Evolutionary conservation across 2,888 invertebrate genomes (phyloP).

Genomic region (Orthosia gracilis): DNA sequence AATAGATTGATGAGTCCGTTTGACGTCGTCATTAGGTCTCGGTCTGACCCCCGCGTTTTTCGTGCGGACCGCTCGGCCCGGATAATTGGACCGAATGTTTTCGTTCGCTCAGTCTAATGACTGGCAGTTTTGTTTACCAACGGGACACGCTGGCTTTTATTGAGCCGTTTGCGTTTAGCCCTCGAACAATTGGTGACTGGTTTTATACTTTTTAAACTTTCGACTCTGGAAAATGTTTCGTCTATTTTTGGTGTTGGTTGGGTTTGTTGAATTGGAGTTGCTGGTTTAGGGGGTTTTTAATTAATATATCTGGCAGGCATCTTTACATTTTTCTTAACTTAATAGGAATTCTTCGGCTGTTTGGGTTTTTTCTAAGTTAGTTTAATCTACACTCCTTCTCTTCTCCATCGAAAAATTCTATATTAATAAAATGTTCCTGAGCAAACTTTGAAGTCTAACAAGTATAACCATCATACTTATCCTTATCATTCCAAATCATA

Average conservation of each 20-base stretch:
- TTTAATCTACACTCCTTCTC: not conserved
- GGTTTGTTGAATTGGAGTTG: slow-evolving; percentile 12
- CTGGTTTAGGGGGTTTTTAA: not conserved
- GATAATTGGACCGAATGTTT: slow-evolving; percentile 89
- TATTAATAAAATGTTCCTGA: not conserved
- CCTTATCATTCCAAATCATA: not conserved
- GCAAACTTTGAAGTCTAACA: not conserved
- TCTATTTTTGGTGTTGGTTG: slow-evolving; percentile 37
- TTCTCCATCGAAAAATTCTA: too few relatives aligned
- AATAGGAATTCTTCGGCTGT: too few relatives aligned
- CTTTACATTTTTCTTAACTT: too few relatives aligned
- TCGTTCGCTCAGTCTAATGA: slow-evolving; percentile 87
- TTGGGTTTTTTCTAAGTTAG: too few relatives aligned
- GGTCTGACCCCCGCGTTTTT: slow-evolving; percentile 82
- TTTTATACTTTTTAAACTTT: slow-evolving; percentile 76
- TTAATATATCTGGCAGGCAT: not conserved
- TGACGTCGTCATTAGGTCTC: slow-evolving; percentile 88
- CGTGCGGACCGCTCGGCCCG: slow-evolving; percentile 73
- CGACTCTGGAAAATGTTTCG: slow-evolving; percentile 54
- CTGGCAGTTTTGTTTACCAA: slow-evolving; percentile 89
- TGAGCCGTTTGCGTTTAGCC: slow-evolving; percentile 85
- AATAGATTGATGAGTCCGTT: slow-evolving; percentile 87
- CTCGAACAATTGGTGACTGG: slow-evolving; percentile 77
- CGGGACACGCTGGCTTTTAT: slow-evolving; percentile 86
- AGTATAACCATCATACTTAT: too few relatives aligned